Evolutionary conservation across 2,888 invertebrate species (phyloP).

Genomic region (Megaustenia siamemsis): DNA sequence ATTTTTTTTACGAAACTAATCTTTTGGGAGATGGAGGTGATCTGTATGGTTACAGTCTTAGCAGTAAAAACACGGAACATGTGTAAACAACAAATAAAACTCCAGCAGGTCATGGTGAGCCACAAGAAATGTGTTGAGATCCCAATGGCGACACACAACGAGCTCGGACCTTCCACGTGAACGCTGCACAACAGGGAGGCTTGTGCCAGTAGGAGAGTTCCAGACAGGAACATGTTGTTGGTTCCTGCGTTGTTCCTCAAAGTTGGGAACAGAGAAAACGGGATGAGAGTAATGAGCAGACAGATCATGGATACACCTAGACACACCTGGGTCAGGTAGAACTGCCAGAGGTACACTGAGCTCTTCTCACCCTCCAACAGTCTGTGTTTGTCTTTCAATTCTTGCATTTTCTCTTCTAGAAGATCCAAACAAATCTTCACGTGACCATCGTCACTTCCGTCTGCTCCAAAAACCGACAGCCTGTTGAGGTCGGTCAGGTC

Average conservation of each 20-base stretch:
- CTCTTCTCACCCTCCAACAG: neutral
- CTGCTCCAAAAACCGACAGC: neutral
- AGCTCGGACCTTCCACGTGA: neutral
- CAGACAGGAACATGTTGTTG: slow-evolving; percentile 29
- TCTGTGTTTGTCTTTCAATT: neutral
- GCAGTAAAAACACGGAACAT: slow-evolving; percentile 46
- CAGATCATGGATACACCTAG: slow-evolving; percentile 23
- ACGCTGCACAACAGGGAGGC: slow-evolving; percentile 5
- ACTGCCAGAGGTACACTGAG: neutral
- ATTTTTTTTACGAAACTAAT: neutral
- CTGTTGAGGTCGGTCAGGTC: neutral
- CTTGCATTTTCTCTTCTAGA: neutral
- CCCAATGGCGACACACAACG: slow-evolving; percentile 9
- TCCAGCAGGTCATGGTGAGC: slow-evolving; percentile 43
- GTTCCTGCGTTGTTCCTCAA: slow-evolving; percentile 43
- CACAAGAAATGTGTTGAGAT: slow-evolving; percentile 45
- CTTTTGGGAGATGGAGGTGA: neutral
- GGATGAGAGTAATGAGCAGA: slow-evolving; percentile 21
- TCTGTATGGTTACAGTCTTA: neutral
- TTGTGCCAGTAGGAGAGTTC: slow-evolving; percentile 34
- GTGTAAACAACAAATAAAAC: slow-evolving; percentile 46
- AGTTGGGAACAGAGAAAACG: neutral
- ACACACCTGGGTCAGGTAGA: slow-evolving; percentile 35
- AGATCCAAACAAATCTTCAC: slow-evolving; percentile 25
- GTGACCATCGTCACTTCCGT: neutral